Percentiles rank a stretch among this genome's conserved stretches.
These are phyloP conservation scores for Cylloceria caligata DNA, from an alignment of 2,888 invertebrate species.

Conservation along the genomic window DNA sequence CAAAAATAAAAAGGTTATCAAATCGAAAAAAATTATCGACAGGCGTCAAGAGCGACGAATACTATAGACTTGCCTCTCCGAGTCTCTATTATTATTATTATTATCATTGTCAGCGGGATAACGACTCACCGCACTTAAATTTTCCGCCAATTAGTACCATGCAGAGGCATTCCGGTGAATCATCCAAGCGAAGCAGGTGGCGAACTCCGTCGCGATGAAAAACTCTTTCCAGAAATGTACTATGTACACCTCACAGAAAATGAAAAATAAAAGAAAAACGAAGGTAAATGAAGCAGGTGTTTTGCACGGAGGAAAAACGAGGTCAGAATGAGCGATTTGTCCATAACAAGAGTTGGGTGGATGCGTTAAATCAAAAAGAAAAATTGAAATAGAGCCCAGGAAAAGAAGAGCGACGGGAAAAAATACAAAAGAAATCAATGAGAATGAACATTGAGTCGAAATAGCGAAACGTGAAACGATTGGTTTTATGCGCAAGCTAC, in stretches of 20 bases:
- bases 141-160: background rate
- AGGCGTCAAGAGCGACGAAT: too few relatives aligned
- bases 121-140: background rate
- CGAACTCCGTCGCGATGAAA: background rate
- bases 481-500: conserved; percentile 20
- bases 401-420: conserved; percentile 16
- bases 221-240: background rate
- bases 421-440: conserved; percentile 45
- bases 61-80: too few relatives aligned
- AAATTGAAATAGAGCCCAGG: background rate
- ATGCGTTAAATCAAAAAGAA: conserved; percentile 10
- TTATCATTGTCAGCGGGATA: too few relatives aligned
- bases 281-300: conserved; percentile 20
- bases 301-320: background rate
- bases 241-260: background rate
- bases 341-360: background rate
- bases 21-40: too few relatives aligned
- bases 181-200: background rate
- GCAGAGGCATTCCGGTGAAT: background rate
- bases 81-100: background rate
- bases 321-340: conserved; percentile 1
- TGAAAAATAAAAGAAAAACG: conserved; percentile 13
- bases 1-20: too few relatives aligned
- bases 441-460: conserved; percentile 43
- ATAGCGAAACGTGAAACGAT: conserved; percentile 57